A percentile compares a stretch with the other conserved stretches of the same genome.
These are phyloP conservation scores for Ischnus inquisitorius DNA, from an alignment of 2,888 invertebrate genomes.

Conservation along the genomic window DNA sequence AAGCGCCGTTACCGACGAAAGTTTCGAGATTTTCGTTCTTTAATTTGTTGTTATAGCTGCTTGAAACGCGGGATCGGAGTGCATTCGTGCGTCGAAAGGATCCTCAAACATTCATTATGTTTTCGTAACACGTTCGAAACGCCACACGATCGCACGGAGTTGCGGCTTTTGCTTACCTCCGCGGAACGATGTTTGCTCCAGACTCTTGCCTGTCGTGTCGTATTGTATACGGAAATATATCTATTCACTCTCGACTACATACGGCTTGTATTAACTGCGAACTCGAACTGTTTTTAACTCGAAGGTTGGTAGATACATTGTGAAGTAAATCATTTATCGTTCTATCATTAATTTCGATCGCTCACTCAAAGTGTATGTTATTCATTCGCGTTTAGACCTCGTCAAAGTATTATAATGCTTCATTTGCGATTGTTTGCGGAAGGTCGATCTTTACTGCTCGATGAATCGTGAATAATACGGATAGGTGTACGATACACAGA, in stretches of 20 bases:
- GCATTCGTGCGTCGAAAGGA: slow-evolving; percentile 75
- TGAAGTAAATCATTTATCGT: slow-evolving; percentile 9
- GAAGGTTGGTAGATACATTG: not conserved
- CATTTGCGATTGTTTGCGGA: slow-evolving; percentile 80
- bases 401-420: slow-evolving; percentile 77
- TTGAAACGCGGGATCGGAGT: slow-evolving; percentile 76
- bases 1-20: slow-evolving; percentile 44
- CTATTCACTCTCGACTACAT: slow-evolving; percentile 43
- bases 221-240: not conserved
- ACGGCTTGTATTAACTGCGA: slow-evolving; percentile 72
- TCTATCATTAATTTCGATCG: not conserved
- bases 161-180: slow-evolving; percentile 49
- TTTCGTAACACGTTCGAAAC: slow-evolving; percentile 80
- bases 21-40: slow-evolving; percentile 73
- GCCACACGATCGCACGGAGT: slow-evolving; percentile 43
- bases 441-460: slow-evolving; percentile 76
- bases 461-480: slow-evolving; percentile 73
- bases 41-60: slow-evolving; percentile 85
- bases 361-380: not conserved
- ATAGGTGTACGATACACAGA: slow-evolving; percentile 48
- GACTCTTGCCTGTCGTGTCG: slow-evolving; percentile 60
- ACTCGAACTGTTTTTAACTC: slow-evolving; percentile 17
- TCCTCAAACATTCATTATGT: slow-evolving; percentile 84
- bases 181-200: slow-evolving; percentile 66
- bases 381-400: slow-evolving; percentile 50